Evolutionary conservation across 1,140 invertebrate genomes (phyloP).

Genomic region (Brachionus rubens): DNA sequence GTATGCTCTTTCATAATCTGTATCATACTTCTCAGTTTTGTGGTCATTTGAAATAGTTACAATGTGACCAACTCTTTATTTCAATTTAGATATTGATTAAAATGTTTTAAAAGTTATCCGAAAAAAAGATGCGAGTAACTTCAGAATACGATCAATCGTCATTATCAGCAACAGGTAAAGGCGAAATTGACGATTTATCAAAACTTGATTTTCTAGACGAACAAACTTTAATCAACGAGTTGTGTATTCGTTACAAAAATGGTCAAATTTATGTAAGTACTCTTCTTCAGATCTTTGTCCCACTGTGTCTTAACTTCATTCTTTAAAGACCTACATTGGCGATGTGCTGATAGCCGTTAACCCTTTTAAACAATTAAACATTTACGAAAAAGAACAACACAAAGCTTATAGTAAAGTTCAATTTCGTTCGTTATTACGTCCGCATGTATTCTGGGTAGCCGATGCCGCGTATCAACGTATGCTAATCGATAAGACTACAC

Average conservation of each 20-base stretch:
- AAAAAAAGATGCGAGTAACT: conserved; percentile 17
- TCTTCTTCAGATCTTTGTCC: not conserved
- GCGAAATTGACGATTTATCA: conserved; percentile 44
- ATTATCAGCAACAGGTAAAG: not conserved
- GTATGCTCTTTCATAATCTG: no score
- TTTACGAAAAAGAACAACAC: conserved; percentile 67
- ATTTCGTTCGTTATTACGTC: not conserved
- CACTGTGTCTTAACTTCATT: not conserved
- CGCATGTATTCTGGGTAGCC: conserved; percentile 32
- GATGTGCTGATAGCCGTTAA: conserved; percentile 81
- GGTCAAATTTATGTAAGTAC: conserved; percentile 45
- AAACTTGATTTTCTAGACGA: conserved; percentile 23
- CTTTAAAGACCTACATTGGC: conserved; percentile 73
- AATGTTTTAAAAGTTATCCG: not conserved
- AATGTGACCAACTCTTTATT: not conserved
- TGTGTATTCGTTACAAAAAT: conserved; percentile 42
- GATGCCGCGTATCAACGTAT: conserved; percentile 17
- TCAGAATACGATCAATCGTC: not conserved
- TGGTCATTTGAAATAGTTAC: no score
- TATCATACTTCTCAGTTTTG: no score
- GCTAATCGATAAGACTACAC: conserved; percentile 69
- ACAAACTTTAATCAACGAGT: conserved; percentile 17
- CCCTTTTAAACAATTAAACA: conserved; percentile 73
- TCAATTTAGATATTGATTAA: not conserved
- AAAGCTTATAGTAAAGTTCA: conserved; percentile 40